These are phyloP conservation scores for Helicoverpa armigera DNA, from an alignment of 1,140 invertebrate genomes.

Conservation along the genomic window DNA sequence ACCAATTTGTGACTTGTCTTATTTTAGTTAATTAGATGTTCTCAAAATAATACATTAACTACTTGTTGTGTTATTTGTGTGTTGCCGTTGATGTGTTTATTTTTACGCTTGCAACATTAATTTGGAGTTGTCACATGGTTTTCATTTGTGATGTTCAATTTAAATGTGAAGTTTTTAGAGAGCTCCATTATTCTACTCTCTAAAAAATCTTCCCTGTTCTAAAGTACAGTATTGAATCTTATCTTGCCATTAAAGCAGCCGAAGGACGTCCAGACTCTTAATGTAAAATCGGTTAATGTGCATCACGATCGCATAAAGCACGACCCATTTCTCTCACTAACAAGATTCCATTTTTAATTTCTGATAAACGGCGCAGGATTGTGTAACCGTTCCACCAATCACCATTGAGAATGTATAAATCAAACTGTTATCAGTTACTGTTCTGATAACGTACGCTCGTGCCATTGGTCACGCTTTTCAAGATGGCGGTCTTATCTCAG, in stretches of 20 bases:
- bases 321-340: constrained; percentile 69
- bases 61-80: constrained; percentile 41
- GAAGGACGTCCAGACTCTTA: constrained; percentile 7
- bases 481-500: constrained; percentile 74
- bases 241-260: not conserved
- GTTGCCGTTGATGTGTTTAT: constrained; percentile 31
- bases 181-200: too few species aligned
- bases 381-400: constrained; percentile 69
- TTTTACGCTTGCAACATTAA: constrained; percentile 39
- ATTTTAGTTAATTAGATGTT: constrained; percentile 72
- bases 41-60: constrained; percentile 43
- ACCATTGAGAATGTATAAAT: constrained; percentile 71
- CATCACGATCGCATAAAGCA: constrained; percentile 61
- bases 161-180: not conserved
- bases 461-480: constrained; percentile 79
- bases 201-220: not conserved
- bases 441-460: constrained; percentile 70
- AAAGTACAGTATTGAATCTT: not conserved
- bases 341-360: constrained; percentile 72
- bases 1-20: constrained; percentile 70
- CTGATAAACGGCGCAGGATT: constrained; percentile 63
- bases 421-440: constrained; percentile 74
- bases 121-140: constrained; percentile 25
- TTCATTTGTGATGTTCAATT: constrained; percentile 11
- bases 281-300: constrained; percentile 47